Evolutionary conservation across 1,140 invertebrate genomes (phyloP).

Genomic region (Procambarus virginalis): DNA sequence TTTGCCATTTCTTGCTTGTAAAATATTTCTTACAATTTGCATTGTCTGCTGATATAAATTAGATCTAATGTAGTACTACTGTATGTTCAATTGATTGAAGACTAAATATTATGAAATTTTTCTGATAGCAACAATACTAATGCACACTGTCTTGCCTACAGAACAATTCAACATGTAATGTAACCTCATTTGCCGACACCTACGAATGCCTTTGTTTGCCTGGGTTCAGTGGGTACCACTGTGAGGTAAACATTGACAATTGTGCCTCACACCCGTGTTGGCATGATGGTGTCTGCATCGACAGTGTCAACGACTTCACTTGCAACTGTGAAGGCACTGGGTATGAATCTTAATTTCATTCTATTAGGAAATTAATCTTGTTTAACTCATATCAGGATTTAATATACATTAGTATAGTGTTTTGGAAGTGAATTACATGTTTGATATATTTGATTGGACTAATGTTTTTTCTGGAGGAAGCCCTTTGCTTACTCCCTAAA

Average conservation of each 20-base stretch:
- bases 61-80: too few species aligned
- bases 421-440: too few species aligned
- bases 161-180: conserved; percentile 74
- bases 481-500: too few species aligned
- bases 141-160: conserved; percentile 9
- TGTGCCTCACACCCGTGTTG: conserved; percentile 73
- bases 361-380: neutral
- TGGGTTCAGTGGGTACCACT: conserved; percentile 71
- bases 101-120: too few species aligned
- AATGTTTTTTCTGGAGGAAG: too few species aligned
- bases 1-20: too few species aligned
- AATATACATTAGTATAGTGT: too few species aligned
- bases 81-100: too few species aligned
- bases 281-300: conserved; percentile 78
- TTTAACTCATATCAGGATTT: too few species aligned
- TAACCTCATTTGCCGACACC: conserved; percentile 69
- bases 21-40: too few species aligned
- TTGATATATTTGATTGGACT: too few species aligned
- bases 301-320: conserved; percentile 76
- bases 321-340: conserved; percentile 86
- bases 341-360: conserved; percentile 23
- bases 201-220: conserved; percentile 74
- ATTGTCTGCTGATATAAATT: too few species aligned
- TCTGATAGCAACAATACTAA: neutral
- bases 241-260: conserved; percentile 70